phyloP scores from a whole-genome alignment of 2,797 vertebrate species.

The Sebastes hubbsi region DNA sequence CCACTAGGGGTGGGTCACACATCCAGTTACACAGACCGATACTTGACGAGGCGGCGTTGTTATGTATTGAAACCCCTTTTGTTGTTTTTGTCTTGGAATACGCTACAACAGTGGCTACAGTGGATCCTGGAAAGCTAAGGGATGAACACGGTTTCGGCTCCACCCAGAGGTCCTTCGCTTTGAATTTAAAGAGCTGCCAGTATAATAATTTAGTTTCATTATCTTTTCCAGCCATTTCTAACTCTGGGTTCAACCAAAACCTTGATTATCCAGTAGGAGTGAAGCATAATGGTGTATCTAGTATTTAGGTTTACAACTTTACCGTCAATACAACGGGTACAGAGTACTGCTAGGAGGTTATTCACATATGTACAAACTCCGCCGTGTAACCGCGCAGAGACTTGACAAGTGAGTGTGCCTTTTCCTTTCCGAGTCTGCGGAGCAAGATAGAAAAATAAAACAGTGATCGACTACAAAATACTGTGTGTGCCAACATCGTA shows the following conservation, averaged over 20 bases:
- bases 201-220: background rate
- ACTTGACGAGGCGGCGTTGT: conserved; percentile 48
- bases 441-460: conserved; percentile 76
- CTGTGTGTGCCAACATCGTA: conserved; percentile 51
- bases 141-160: conserved; percentile 46
- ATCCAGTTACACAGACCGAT: conserved; percentile 71
- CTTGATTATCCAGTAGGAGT: conserved; percentile 53
- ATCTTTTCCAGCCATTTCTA: conserved; percentile 1
- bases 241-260: conserved; percentile 39
- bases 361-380: conserved; percentile 79
- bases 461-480: conserved; percentile 70
- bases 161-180: conserved; percentile 6
- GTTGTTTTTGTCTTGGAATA: conserved; percentile 66
- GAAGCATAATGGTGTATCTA: conserved; percentile 60
- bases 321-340: conserved; percentile 68
- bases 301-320: conserved; percentile 66
- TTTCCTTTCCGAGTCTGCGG: conserved; percentile 33
- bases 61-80: conserved; percentile 45
- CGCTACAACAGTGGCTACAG: conserved; percentile 78
- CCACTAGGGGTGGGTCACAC: conserved; percentile 68
- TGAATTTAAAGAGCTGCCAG: conserved; percentile 49
- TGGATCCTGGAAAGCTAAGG: conserved; percentile 62
- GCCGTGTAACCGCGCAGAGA: conserved; percentile 34
- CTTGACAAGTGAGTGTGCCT: conserved; percentile 50
- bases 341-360: conserved; percentile 66